These are phyloP conservation scores for Drosophila watanabei DNA, from an alignment of 1,140 invertebrate genomes.

Conservation along the genomic window DNA sequence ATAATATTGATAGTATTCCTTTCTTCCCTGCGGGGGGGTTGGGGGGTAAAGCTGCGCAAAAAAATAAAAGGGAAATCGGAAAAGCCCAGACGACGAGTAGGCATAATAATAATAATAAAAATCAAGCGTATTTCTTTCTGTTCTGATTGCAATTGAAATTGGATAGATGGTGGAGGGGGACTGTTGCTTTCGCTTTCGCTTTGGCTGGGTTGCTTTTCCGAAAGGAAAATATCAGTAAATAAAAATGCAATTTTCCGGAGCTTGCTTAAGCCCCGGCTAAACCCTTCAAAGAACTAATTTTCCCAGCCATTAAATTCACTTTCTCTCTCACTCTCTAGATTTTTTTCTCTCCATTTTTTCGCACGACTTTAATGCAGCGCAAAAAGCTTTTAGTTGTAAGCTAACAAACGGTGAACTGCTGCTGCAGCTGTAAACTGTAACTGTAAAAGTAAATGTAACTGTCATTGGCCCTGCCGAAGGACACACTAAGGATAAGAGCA, in stretches of 20 bases:
- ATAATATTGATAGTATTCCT: conserved; percentile 71
- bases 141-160: conserved; percentile 52
- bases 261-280: conserved; percentile 26
- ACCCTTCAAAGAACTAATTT: conserved; percentile 61
- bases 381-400: conserved; percentile 72
- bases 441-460: conserved; percentile 63
- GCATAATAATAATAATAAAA: conserved; percentile 55
- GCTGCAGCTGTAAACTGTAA: conserved; percentile 36
- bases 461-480: conserved; percentile 70
- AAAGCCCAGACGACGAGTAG: conserved; percentile 19
- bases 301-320: conserved; percentile 52
- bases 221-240: conserved; percentile 45
- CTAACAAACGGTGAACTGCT: conserved; percentile 62
- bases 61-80: neutral
- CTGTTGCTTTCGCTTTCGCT: conserved; percentile 15
- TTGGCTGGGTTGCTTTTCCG: conserved; percentile 15
- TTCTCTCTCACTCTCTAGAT: conserved; percentile 21
- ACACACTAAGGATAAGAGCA: conserved; percentile 24
- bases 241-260: conserved; percentile 42
- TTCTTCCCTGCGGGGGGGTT: conserved; percentile 18
- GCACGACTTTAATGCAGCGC: conserved; percentile 33
- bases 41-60: conserved; percentile 7
- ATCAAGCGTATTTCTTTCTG: conserved; percentile 70
- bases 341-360: conserved; percentile 15
- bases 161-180: conserved; percentile 10